Evolutionary conservation across 2,888 invertebrate genomes (phyloP), one percentile per base, ranked within the genome.

Genomic region (Yponomeuta sedellus): DNA sequence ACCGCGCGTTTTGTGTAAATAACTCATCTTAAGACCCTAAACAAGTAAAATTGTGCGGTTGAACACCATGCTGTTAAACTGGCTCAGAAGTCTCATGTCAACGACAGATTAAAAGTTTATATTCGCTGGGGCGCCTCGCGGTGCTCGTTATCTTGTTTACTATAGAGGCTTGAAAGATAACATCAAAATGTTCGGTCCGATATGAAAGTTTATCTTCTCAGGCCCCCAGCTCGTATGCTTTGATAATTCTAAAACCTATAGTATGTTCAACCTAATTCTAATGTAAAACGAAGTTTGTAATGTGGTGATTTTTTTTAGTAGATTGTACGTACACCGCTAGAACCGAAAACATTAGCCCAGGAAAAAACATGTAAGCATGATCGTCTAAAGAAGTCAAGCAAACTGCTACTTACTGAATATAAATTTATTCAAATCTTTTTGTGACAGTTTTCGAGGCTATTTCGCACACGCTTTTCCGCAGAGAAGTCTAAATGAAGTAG

Each of bases 91-190:
- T 66, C 62, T 64, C 65, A 63, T 67, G 69, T 69, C 66, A 69
- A 66, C 68, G 68, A 58, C 66, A 63, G 66, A 66, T 67, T 67
- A 67, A 64, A 39, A 77, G 85, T 82, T 84, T 83, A 86, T 86
- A 86, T 82, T 75, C 76, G 80, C 75, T 79, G 44, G 80, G 82
- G 81, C 86, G 80, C 80, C 74, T 10, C 44, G 44, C 44, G 73
- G 73, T 69, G 72, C 69, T 72, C 75, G 44, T 83, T 90, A 91
- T 91, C 90, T 84, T 83, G 78, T 86, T 85, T 87, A 82, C 73
- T 80, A 75, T 79, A 39, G 40, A 79, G 78, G 73, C 74, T 72
- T 78, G 76, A 72, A 74, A 80, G 86, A 89, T 89, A 89, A 86
- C 80, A 82, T 83, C 71, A 78, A 79, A 75, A 76, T 81, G 85